Conservation (phyloP, 2,113 vertebrate species). For the Epinephelus moara region DNA sequence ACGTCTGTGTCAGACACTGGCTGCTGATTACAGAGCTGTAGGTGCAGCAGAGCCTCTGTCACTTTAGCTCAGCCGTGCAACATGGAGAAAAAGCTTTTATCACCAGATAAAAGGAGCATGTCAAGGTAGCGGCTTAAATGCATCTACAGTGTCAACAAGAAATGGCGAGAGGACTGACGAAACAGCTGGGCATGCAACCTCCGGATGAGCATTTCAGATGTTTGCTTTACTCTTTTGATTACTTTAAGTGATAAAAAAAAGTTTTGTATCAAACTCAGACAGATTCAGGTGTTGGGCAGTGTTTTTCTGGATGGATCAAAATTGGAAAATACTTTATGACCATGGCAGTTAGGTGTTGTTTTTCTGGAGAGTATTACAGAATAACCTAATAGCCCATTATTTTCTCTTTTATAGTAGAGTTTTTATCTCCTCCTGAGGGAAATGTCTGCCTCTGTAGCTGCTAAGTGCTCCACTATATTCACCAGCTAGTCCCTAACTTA, state of each 20-base stretch:
- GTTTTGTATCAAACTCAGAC: neutral
- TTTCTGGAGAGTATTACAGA: neutral
- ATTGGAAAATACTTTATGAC: neutral
- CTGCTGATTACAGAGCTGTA: conserved; percentile 53
- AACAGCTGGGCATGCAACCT: conserved; percentile 9
- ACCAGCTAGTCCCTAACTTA: neutral
- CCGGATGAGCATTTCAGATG: conserved; percentile 7
- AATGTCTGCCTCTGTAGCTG: neutral
- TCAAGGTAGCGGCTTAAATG: conserved; percentile 47
- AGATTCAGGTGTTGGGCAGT: neutral
- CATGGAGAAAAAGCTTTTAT: conserved; percentile 60
- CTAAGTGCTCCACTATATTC: neutral
- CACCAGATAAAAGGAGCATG: conserved; percentile 56
- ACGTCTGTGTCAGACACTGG: conserved; percentile 36
- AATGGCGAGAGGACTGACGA: neutral
- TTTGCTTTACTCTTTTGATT: neutral
- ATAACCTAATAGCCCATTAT: neutral
- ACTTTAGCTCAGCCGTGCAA: conserved; percentile 47
- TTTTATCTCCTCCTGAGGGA: neutral
- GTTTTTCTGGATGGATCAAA: neutral
- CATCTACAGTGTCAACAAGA: conserved; percentile 32
- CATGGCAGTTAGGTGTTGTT: neutral
- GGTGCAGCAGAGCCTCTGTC: conserved; percentile 47
- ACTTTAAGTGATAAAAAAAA: neutral
- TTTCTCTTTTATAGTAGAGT: neutral